Percentiles rank a stretch among this genome's conserved stretches.
phyloP scores from a whole-genome alignment of 2,113 vertebrate genomes.

The Pseudopipra pipra region DNA sequence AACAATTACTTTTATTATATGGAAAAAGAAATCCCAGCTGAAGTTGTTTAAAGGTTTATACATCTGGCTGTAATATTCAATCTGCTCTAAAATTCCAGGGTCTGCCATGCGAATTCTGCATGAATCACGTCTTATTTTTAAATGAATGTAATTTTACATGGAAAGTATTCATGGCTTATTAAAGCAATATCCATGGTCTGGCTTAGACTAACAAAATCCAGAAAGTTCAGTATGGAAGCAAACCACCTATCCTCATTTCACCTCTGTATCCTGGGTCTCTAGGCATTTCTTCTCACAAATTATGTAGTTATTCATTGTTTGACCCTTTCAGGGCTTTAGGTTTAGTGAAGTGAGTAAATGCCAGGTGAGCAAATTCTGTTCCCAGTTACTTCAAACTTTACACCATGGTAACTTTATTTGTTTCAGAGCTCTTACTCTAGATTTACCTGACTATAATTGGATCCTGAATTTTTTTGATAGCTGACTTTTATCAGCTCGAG shows the following conservation, averaged over 20 bases:
- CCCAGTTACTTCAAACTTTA: not conserved
- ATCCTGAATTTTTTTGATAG: not conserved
- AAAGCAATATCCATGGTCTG: not conserved
- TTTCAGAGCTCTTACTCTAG: not conserved
- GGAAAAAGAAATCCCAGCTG: not conserved
- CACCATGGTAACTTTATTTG: not conserved
- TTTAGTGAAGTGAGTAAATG: conserved; percentile 34
- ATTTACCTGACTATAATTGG: not conserved
- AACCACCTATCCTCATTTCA: conserved; percentile 60
- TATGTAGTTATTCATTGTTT: conserved; percentile 24
- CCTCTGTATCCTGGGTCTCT: not conserved
- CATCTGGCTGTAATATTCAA: not conserved
- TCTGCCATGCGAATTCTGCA: not conserved
- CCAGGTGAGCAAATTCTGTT: not conserved
- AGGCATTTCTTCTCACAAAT: not conserved
- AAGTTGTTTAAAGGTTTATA: not conserved
- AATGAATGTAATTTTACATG: conserved; percentile 53
- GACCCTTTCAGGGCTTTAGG: conserved; percentile 19
- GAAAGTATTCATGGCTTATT: conserved; percentile 42
- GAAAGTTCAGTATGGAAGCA: conserved; percentile 1
- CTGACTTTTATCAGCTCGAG: not conserved
- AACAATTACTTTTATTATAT: not conserved
- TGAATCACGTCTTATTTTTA: conserved; percentile 40
- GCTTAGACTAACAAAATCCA: conserved; percentile 22
- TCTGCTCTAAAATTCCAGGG: not conserved